These are phyloP conservation scores for Platyscapa corneri DNA, from an alignment of 1,140 invertebrate species.

Conservation along the genomic window DNA sequence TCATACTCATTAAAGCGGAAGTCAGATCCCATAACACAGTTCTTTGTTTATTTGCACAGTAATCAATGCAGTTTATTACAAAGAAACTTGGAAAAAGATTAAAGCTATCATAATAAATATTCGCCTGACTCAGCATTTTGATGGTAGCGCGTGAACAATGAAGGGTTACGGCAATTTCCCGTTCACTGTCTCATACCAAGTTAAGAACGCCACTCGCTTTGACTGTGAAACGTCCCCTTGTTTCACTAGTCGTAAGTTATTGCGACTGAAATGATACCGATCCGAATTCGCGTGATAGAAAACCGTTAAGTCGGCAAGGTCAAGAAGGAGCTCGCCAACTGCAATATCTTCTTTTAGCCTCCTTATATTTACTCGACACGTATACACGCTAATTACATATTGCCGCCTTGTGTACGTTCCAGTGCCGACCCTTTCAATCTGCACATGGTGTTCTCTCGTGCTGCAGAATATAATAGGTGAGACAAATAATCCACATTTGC, in stretches of 20 bases:
- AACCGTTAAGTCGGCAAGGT: constrained; percentile 36
- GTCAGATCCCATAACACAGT: neutral
- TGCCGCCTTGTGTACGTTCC: neutral
- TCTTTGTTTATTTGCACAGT: neutral
- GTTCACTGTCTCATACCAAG: neutral
- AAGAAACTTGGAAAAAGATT: neutral
- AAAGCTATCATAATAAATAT: neutral
- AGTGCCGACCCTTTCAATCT: neutral
- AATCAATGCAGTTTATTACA: neutral
- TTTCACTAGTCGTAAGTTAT: constrained; percentile 10
- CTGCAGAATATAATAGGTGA: too few relatives aligned
- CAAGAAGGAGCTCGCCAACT: constrained; percentile 11
- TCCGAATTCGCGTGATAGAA: constrained; percentile 24
- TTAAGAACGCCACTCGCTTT: neutral
- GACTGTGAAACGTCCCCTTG: neutral
- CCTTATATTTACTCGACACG: neutral
- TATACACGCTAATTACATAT: neutral
- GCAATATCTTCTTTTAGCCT: neutral
- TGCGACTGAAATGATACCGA: neutral
- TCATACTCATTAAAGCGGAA: neutral
- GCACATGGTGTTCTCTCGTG: too few relatives aligned
- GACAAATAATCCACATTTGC: neutral
- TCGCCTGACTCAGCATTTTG: neutral
- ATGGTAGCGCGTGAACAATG: constrained; percentile 9
- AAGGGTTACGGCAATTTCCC: neutral